A percentile compares a stretch with the other conserved stretches of the same genome.
Evolutionary conservation across 1,140 invertebrate genomes (phyloP).

Genomic region (Eueides isabella): DNA sequence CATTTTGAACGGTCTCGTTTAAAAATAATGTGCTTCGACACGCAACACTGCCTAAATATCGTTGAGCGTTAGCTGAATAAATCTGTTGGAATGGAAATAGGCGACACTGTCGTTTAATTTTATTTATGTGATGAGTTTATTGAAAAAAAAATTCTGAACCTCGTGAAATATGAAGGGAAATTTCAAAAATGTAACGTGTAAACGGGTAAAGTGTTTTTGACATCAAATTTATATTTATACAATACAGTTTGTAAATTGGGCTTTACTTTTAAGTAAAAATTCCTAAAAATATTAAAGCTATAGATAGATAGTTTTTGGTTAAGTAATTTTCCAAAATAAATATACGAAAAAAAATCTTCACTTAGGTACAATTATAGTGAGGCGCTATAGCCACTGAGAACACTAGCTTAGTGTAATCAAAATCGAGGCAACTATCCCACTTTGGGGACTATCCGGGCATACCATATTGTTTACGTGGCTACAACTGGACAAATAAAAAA

Average conservation of each 20-base stretch:
- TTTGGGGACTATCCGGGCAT: no score
- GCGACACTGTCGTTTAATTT: conserved; percentile 26
- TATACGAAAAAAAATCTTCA: no score
- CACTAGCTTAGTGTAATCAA: no score
- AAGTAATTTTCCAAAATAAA: no score
- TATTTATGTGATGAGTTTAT: conserved; percentile 28
- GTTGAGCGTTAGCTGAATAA: conserved; percentile 27
- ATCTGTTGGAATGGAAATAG: conserved; percentile 18
- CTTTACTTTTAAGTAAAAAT: background rate
- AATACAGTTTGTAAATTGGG: background rate
- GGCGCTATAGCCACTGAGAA: no score
- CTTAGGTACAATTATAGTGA: no score
- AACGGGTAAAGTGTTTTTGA: background rate
- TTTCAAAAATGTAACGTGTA: background rate
- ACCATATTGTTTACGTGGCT: no score
- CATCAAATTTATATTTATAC: conserved; percentile 11
- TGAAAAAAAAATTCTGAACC: background rate
- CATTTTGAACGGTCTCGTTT: conserved; percentile 45
- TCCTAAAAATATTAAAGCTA: background rate
- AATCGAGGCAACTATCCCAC: no score
- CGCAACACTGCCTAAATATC: conserved; percentile 49
- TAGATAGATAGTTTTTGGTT: no score
- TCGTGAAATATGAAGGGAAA: background rate
- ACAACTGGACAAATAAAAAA: no score
- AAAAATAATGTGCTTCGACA: conserved; percentile 53